Evolutionary conservation across 2,797 vertebrate species (phyloP), one percentile per base, ranked within the genome.

Genomic region (Danio tinwini): DNA sequence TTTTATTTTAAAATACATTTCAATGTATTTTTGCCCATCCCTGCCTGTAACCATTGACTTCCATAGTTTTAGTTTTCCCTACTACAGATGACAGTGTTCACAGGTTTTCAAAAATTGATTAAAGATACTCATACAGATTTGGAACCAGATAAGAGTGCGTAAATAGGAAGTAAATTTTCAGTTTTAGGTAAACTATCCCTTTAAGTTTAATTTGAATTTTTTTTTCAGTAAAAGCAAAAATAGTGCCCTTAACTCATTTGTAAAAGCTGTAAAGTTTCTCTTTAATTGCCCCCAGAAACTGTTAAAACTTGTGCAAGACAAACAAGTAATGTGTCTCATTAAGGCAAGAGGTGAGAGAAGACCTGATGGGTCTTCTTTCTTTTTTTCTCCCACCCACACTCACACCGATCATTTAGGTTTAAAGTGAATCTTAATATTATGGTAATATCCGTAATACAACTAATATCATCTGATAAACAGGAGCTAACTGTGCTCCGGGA

Each of bases 241-340:
- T 10, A 72, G 40, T 16, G 12, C 17, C 10, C 55, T 73, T 59
- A 44, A 29, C 39, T 72, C 40, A 29, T 58, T 53, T 47, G 5
- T 8, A 58, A 29, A 29, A 71, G 52, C 55, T 55, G 52, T 11
- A 17, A 71, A 72, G 52, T 29, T 49, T 11, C 17, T 72, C 13
- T 58, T 2, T 10, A 19, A 47, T 29, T 73, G 42, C 42, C 53
- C 19, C 19, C 3, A 42, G 70, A n/a, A 29, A 58, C 12, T 59
- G 19, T 59, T 8, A 16, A 58, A 73, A 73, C 13, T 19, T 59
- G 42, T 58, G 40, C 40, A 56, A 73, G 70, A 59, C 53, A 59
- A 73, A n/a, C 5, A 58, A 58, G n/a, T 17, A 11, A 58, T 16
- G 53, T 59, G 53, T 47, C 53, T 59, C 70, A 59, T 73, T 73